phyloP scores from a whole-genome alignment of 2,113 vertebrate species.

The Mobula birostris region DNA sequence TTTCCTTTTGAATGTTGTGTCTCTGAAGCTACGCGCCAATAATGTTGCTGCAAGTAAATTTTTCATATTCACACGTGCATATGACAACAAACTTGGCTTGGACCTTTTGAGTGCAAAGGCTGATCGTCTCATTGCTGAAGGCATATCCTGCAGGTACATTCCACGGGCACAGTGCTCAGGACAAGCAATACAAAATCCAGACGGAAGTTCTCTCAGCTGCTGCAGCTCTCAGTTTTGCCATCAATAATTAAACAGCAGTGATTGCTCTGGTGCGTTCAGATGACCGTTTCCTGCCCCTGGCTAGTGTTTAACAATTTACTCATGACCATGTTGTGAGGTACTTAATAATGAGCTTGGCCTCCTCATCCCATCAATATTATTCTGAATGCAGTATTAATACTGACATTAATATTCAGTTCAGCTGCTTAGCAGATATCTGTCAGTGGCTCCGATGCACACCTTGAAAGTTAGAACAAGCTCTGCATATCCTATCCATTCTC shows the following conservation, averaged over 20 bases:
- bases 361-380: background rate
- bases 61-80: too few relatives aligned
- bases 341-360: background rate
- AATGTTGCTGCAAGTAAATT: too few relatives aligned
- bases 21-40: too few relatives aligned
- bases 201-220: background rate
- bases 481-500: background rate
- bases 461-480: background rate
- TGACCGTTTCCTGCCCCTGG: background rate
- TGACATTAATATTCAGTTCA: background rate
- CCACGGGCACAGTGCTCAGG: background rate
- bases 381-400: background rate
- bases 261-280: background rate
- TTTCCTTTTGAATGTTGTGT: too few relatives aligned
- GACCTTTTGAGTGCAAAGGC: too few relatives aligned
- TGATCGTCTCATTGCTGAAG: background rate
- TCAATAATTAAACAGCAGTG: background rate
- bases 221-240: background rate
- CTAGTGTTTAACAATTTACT: background rate
- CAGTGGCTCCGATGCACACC: background rate
- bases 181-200: background rate
- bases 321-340: background rate
- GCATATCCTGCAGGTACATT: background rate
- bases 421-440: background rate
- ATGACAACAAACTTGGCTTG: too few relatives aligned